Evolutionary conservation across 2,888 invertebrate species (phyloP).

Genomic region (Pharmacophagus antenor): DNA sequence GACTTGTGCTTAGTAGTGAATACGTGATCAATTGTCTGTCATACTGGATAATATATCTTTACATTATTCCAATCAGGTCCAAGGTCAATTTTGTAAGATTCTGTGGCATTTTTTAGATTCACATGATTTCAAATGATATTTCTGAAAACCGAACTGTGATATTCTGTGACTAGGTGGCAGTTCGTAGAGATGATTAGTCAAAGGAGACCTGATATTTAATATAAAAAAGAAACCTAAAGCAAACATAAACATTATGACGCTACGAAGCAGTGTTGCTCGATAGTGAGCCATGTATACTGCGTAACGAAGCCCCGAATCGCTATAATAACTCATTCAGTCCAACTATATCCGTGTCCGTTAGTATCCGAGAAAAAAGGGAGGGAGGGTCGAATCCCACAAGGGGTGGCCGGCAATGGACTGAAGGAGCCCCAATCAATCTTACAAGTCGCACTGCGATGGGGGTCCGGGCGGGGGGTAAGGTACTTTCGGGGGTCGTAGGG

Average conservation of each 20-base stretch:
- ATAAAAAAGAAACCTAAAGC: too few relatives aligned
- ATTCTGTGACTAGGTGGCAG: too few relatives aligned
- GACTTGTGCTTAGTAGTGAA: too few relatives aligned
- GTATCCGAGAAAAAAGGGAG: constrained; percentile 73
- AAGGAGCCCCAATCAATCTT: constrained; percentile 82
- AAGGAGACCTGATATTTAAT: too few relatives aligned
- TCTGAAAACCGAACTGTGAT: too few relatives aligned
- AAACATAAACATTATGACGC: not conserved
- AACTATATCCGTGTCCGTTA: constrained; percentile 54
- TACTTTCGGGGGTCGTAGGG: constrained; percentile 67
- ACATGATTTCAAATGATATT: too few relatives aligned
- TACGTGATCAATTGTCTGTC: too few relatives aligned
- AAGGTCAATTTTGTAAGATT: too few relatives aligned
- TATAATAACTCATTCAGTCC: constrained; percentile 49
- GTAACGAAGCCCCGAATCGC: constrained; percentile 8
- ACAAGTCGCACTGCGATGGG: constrained; percentile 73
- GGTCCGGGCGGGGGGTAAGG: constrained; percentile 41
- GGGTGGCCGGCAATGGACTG: constrained; percentile 78
- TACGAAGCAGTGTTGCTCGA: not conserved
- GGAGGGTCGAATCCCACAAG: constrained; percentile 73
- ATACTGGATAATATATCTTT: too few relatives aligned
- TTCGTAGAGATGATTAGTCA: too few relatives aligned
- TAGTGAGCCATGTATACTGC: not conserved
- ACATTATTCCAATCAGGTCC: too few relatives aligned
- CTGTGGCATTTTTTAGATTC: too few relatives aligned